Conservation (phyloP, 2,797 vertebrate species). For the Pangasius mekongensis region DNA sequence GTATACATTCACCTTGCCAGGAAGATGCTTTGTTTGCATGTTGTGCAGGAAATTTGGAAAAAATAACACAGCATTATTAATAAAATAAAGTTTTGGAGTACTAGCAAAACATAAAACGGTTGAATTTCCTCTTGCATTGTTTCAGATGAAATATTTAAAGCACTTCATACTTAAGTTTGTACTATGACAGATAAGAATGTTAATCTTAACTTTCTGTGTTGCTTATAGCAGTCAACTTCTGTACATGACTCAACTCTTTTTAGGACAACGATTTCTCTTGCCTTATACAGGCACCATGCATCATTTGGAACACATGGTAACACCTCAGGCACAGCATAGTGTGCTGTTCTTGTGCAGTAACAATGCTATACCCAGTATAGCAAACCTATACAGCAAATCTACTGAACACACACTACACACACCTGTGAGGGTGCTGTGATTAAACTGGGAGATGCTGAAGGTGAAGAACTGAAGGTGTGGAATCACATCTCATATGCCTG, state of each 20-base stretch:
- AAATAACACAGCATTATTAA: not conserved
- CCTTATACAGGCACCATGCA: not conserved
- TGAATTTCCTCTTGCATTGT: not conserved
- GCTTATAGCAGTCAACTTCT: not conserved
- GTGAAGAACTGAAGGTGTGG: not conserved
- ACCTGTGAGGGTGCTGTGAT: not conserved
- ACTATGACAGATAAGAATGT: not conserved
- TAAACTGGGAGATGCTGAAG: slow-evolving; percentile 5
- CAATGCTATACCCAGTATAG: not conserved
- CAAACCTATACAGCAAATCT: not conserved
- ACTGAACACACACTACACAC: not conserved
- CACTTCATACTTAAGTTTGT: not conserved
- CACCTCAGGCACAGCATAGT: slow-evolving; percentile 6
- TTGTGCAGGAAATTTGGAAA: not conserved
- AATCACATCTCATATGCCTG: not conserved
- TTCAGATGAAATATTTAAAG: not conserved
- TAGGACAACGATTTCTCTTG: not conserved
- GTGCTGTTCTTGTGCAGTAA: not conserved
- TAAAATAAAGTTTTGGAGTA: not conserved
- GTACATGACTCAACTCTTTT: not conserved
- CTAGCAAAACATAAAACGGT: not conserved
- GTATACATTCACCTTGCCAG: not conserved
- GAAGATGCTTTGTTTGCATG: not conserved
- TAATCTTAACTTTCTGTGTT: not conserved
- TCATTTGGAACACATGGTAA: slow-evolving; percentile 2